Percentiles rank a stretch among this genome's conserved stretches.
phyloP scores from a whole-genome alignment of 2,113 vertebrate species.

The Hylia prasina region DNA sequence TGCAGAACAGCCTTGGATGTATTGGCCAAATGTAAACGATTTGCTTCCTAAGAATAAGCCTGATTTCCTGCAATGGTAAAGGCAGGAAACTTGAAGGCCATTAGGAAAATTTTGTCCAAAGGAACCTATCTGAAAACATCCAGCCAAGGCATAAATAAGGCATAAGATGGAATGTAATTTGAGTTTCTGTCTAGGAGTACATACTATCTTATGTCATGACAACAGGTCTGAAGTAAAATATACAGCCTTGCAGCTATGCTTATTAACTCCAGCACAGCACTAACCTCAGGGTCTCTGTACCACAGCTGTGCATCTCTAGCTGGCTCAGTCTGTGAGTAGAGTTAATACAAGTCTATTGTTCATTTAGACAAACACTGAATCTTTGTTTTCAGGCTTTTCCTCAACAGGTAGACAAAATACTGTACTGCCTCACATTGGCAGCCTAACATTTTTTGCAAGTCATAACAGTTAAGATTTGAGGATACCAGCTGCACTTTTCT shows the following conservation, averaged over 20 bases:
- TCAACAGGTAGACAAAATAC: not conserved
- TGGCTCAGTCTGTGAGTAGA: not conserved
- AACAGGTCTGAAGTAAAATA: not conserved
- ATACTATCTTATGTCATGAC: not conserved
- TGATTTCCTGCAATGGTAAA: not conserved
- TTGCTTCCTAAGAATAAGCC: not conserved
- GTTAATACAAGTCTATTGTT: not conserved
- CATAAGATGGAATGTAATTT: not conserved
- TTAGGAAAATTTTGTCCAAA: not conserved
- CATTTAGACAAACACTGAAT: not conserved
- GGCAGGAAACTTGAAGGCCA: not conserved
- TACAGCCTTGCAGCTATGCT: not conserved
- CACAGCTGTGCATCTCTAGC: not conserved
- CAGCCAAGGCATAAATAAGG: not conserved
- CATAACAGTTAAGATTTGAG: not conserved
- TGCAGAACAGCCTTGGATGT: not conserved
- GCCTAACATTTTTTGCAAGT: not conserved
- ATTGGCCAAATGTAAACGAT: not conserved
- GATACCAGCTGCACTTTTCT: not conserved
- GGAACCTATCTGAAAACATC: not conserved
- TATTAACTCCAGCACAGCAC: not conserved
- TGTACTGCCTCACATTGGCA: not conserved
- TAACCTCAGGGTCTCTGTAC: accelerated
- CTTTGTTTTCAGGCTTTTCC: not conserved
- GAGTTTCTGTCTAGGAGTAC: not conserved